Conservation (phyloP, 2,888 invertebrate species). For the Allolobophora icterica region DNA sequence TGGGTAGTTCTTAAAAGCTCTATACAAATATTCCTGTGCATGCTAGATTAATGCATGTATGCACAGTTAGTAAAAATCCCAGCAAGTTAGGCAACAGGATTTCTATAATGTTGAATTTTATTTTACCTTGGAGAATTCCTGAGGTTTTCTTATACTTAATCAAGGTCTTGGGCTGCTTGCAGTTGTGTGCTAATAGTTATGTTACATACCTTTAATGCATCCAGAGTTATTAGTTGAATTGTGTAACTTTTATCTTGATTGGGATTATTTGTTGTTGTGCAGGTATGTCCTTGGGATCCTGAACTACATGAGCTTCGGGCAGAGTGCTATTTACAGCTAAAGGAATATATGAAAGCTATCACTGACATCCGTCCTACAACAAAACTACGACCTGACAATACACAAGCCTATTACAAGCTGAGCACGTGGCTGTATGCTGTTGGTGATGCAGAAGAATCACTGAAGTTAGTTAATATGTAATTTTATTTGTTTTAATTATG, state of each 20-base stretch:
- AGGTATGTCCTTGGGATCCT: constrained; percentile 86
- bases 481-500: neutral
- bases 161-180: neutral
- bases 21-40: no score
- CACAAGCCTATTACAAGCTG: constrained; percentile 82
- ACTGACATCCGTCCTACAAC: constrained; percentile 88
- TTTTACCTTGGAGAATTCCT: neutral
- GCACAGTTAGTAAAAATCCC: neutral
- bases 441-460: constrained; percentile 87
- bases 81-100: no score
- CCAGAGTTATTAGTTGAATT: neutral
- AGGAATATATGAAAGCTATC: constrained; percentile 75
- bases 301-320: constrained; percentile 83
- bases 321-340: constrained; percentile 76
- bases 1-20: no score
- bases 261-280: constrained; percentile 58
- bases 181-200: no score
- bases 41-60: neutral
- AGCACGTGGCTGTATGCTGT: constrained; percentile 84
- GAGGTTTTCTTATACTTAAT: neutral
- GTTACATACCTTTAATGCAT: no score
- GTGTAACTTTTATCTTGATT: neutral
- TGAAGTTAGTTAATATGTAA: constrained; percentile 70
- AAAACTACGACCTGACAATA: constrained; percentile 89
- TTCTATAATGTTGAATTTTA: no score